Evolutionary conservation across 2,888 invertebrate species (phyloP), one percentile per base, ranked within the genome.

Genomic region (Cheilosia urbana): DNA sequence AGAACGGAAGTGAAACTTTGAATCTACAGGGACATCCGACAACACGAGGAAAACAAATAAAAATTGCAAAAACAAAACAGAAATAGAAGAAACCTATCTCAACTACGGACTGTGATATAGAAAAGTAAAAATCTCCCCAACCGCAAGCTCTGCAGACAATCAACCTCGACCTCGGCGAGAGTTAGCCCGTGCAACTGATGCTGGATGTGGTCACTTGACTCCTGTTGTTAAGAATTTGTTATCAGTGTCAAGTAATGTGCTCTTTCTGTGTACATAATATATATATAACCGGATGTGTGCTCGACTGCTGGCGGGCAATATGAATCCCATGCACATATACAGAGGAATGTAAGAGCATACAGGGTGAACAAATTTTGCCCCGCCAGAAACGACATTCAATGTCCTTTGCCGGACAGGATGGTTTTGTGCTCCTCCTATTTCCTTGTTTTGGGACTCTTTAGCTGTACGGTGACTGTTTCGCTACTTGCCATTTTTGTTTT

Each of bases 1-100:
- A 63, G 58, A 75, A 79, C 66, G 73, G 79, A 84, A 79, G 72
- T 73, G 47, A 79, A 69, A 84, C 79, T 84, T 84, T 42, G 58
- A 75, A 51, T 83, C 83, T 42, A 62, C 11, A 49, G 78, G 68
- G 83, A 73, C 47, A 57, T 19, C 40, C 40, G 49, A 47, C 9
- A n/a, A 45, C 17, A 45, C 17, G 7, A 17, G 58, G 49, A 57
- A 62, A 30, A 9, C 2, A 71, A 47, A 51, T 13, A 19, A 24
- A 5, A 53, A 77, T 40, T 57, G 40, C n/a, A n/a, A 78, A 57
- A 30, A 7, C 9, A 30, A 30, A 30, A 30, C 30, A 30, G 30
- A 30, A 9, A 30, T 30, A 9, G 73, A 83, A 63, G 69, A 84
- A 79, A 79, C 58, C 19, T 79, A 79, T 83, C 72, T 79, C n/a